These are phyloP conservation scores for Clarias macrocephalus DNA, from an alignment of 2,113 vertebrate species.

Conservation along the genomic window DNA sequence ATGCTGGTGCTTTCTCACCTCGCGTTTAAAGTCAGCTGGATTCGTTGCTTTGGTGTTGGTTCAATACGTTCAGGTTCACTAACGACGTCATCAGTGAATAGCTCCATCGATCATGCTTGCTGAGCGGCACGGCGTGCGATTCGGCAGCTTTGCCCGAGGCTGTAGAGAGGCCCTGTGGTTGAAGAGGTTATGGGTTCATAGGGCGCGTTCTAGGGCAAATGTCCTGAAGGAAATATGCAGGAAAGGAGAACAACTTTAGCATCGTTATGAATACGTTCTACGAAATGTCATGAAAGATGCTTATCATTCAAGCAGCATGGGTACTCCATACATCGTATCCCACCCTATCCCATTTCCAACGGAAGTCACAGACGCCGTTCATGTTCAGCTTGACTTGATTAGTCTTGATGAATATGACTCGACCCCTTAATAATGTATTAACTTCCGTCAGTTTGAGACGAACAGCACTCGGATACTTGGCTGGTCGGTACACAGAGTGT, in stretches of 20 bases:
- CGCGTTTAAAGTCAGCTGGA: conserved; percentile 63
- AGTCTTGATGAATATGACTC: conserved; percentile 74
- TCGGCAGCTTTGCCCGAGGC: conserved; percentile 9
- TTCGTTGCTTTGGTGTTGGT: conserved; percentile 65
- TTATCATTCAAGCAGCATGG: neutral
- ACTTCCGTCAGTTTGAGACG: conserved; percentile 88
- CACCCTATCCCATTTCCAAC: conserved; percentile 28
- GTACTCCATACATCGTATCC: neutral
- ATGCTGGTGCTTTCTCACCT: conserved; percentile 1
- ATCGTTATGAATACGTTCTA: neutral
- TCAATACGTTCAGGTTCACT: conserved; percentile 74
- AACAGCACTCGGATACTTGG: conserved; percentile 50
- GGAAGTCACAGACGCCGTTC: conserved; percentile 77
- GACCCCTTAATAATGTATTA: conserved; percentile 93
- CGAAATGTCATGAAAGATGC: neutral
- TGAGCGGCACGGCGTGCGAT: conserved; percentile 60
- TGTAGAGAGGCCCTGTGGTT: conserved; percentile 38
- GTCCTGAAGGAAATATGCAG: conserved; percentile 18
- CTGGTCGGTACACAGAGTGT: neutral
- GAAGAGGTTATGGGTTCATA: conserved; percentile 39
- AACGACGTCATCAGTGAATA: conserved; percentile 73
- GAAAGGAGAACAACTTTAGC: neutral
- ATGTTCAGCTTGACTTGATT: conserved; percentile 83
- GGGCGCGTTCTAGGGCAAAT: conserved; percentile 28
- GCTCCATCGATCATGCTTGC: conserved; percentile 70